These are phyloP conservation scores for Anomalospiza imberbis DNA, from an alignment of 2,797 vertebrate species.

Conservation along the genomic window DNA sequence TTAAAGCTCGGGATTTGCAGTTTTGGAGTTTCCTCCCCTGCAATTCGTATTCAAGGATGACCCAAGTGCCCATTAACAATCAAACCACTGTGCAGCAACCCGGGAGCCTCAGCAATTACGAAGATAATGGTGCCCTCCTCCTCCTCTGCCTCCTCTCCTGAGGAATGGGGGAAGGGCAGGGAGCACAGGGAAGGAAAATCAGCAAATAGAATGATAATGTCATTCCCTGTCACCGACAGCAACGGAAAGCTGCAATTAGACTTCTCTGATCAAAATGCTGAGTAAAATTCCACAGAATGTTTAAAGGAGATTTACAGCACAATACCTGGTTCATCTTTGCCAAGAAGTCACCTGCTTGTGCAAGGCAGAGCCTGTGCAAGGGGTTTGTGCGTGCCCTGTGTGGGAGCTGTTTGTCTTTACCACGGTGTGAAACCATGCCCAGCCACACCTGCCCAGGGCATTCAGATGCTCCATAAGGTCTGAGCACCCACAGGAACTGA, in stretches of 20 bases:
- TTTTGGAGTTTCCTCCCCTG: slow-evolving; percentile 59
- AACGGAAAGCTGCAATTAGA: slow-evolving; percentile 43
- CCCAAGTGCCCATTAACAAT: slow-evolving; percentile 72
- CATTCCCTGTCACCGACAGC: slow-evolving; percentile 30
- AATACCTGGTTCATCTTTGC: not conserved
- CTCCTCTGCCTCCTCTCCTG: slow-evolving; percentile 40
- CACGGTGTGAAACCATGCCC: fast-evolving
- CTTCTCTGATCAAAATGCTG: slow-evolving; percentile 7
- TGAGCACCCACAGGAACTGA: not conserved
- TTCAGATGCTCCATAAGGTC: not conserved
- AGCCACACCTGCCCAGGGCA: not conserved
- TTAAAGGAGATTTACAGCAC: not conserved
- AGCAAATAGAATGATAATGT: slow-evolving; percentile 57
- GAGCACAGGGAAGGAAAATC: slow-evolving; percentile 30
- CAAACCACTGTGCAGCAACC: slow-evolving; percentile 64
- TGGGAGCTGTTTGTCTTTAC: not conserved
- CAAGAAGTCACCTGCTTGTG: not conserved
- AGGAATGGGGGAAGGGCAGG: slow-evolving; percentile 29
- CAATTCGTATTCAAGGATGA: slow-evolving; percentile 68
- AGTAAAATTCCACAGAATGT: not conserved
- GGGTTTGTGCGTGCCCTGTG: not conserved
- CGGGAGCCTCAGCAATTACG: slow-evolving; percentile 68
- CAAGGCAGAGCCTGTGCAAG: not conserved
- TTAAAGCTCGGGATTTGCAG: slow-evolving; percentile 29
- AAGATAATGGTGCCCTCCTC: slow-evolving; percentile 68